phyloP scores from a whole-genome alignment of 2,113 vertebrate genomes.

The Hypocryptadius cinnamomeus region DNA sequence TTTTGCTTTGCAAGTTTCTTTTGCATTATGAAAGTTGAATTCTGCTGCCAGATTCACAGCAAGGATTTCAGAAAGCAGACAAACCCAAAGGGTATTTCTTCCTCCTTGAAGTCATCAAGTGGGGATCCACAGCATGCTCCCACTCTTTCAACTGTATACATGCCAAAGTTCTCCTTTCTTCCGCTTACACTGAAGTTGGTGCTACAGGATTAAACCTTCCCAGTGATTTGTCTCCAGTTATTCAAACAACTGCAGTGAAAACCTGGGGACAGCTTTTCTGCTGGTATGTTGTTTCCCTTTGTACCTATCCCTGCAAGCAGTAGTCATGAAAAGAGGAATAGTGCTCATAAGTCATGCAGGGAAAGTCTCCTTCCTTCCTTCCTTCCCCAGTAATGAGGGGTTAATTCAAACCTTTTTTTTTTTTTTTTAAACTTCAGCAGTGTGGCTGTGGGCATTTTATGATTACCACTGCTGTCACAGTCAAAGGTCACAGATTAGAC shows the following conservation, averaged over 20 bases:
- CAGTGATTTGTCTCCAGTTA: background rate
- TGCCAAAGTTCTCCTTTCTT: background rate
- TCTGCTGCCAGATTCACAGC: background rate
- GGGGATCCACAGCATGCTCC: background rate
- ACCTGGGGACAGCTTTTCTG: background rate
- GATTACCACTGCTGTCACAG: background rate
- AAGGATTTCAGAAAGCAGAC: background rate
- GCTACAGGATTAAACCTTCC: background rate
- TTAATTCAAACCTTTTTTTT: background rate
- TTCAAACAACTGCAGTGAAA: background rate
- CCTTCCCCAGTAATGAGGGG: background rate
- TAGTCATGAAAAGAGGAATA: background rate
- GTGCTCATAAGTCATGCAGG: background rate
- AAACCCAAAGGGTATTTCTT: background rate
- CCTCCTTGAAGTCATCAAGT: background rate
- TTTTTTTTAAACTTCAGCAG: background rate
- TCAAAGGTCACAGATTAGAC: background rate
- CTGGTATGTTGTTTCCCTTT: background rate
- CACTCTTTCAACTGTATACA: background rate
- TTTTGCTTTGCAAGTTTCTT: background rate
- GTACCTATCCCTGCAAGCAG: background rate
- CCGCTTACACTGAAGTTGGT: background rate
- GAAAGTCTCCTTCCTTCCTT: background rate
- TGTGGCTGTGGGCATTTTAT: background rate
- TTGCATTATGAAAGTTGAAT: background rate